A percentile compares a stretch with the other conserved stretches of the same genome.
phyloP scores from a whole-genome alignment of 2,888 invertebrate genomes.

The Phengaris arion region DNA sequence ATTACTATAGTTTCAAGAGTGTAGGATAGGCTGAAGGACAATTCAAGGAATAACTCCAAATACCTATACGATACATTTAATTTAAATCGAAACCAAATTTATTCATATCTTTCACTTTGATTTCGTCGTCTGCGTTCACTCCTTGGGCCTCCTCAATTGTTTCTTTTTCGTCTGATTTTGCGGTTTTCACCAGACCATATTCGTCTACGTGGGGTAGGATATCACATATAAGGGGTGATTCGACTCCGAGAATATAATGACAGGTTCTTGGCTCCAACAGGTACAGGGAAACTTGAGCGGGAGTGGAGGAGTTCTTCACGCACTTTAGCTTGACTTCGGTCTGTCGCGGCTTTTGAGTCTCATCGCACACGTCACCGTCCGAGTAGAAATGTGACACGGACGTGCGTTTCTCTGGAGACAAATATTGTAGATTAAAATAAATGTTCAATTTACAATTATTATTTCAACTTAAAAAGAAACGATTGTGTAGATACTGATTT shows the following conservation, averaged over 20 bases:
- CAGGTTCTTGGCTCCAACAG: slow-evolving; percentile 95
- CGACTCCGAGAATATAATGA: slow-evolving; percentile 96
- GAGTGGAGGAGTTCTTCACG: slow-evolving; percentile 83
- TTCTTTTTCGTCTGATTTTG: slow-evolving; percentile 43
- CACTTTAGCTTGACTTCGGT: slow-evolving; percentile 94
- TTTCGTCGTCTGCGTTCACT: slow-evolving; percentile 44
- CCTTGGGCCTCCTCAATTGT: slow-evolving; percentile 42
- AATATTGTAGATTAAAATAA: background rate
- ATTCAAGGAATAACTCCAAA: background rate
- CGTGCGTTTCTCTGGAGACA: slow-evolving; percentile 75
- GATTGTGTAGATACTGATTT: too few species aligned
- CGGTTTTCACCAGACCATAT: slow-evolving; percentile 81
- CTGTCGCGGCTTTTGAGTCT: slow-evolving; percentile 86
- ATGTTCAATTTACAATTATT: too few species aligned
- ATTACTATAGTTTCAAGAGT: too few species aligned
- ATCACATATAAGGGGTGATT: slow-evolving; percentile 93
- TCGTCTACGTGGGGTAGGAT: slow-evolving; percentile 90
- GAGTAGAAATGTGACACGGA: slow-evolving; percentile 93
- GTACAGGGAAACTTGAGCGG: slow-evolving; percentile 91
- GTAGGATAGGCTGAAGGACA: too few species aligned
- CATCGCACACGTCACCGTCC: slow-evolving; percentile 91
- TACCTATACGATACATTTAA: slow-evolving; percentile 31
- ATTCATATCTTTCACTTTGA: slow-evolving; percentile 45
- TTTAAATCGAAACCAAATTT: slow-evolving; percentile 58
- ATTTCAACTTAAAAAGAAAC: too few species aligned